Conservation (phyloP, 2,797 vertebrate species). For the Peromyscus eremicus region DNA sequence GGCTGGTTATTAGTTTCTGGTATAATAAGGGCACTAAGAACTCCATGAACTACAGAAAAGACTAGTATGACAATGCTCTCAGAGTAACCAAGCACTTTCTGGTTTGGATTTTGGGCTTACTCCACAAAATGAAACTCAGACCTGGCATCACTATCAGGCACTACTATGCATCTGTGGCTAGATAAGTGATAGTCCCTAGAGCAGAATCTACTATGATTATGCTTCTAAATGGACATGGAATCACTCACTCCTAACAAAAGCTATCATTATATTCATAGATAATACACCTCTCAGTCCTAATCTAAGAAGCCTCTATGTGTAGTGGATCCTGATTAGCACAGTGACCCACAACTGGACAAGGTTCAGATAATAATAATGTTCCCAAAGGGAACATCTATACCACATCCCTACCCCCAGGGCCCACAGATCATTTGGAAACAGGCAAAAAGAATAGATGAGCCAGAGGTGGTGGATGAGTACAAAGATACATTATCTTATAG, state of each 20-base stretch:
- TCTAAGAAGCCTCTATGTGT: background rate
- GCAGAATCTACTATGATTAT: background rate
- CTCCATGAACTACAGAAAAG: background rate
- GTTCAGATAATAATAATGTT: background rate
- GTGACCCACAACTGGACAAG: background rate
- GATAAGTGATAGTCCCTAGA: background rate
- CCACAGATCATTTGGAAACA: background rate
- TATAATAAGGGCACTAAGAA: background rate
- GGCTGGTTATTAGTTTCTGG: background rate
- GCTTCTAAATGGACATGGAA: background rate
- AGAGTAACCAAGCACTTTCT: background rate
- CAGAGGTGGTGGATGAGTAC: background rate
- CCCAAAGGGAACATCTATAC: background rate
- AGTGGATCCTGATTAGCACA: background rate
- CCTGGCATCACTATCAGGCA: background rate
- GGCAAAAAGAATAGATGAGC: background rate
- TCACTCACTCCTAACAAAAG: background rate
- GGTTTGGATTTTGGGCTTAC: background rate
- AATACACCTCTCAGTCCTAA: background rate
- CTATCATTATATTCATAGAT: background rate
- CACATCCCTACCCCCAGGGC: too few relatives aligned
- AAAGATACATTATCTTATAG: background rate
- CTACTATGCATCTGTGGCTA: background rate
- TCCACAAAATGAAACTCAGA: background rate
- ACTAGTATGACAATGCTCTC: background rate